Evolutionary conservation across 2,888 invertebrate genomes (phyloP).

Genomic region (Selenia dentaria): DNA sequence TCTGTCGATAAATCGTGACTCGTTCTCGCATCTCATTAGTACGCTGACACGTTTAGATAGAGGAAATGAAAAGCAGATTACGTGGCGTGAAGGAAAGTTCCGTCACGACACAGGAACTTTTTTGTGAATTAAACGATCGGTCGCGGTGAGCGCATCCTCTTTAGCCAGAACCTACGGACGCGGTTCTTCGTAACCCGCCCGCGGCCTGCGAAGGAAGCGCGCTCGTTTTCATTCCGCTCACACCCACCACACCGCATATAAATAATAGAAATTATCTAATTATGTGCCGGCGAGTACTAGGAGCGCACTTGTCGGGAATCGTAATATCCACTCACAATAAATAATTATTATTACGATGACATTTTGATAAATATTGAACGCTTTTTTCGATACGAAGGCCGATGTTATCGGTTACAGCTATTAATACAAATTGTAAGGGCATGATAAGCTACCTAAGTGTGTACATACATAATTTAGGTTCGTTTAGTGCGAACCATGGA

Average conservation of each 20-base stretch:
- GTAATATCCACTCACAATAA: slow-evolving; percentile 62
- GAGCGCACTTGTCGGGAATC: slow-evolving; percentile 63
- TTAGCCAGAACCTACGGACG: slow-evolving; percentile 58
- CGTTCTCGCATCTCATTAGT: slow-evolving; percentile 60
- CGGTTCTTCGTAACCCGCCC: slow-evolving; percentile 59
- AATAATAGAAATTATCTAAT: slow-evolving; percentile 84
- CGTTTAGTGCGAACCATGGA: slow-evolving; percentile 35
- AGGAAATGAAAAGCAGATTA: slow-evolving; percentile 65
- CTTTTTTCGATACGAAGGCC: slow-evolving; percentile 73
- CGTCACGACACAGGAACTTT: slow-evolving; percentile 68
- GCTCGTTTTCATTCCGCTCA: slow-evolving; percentile 64
- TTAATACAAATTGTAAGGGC: slow-evolving; percentile 74
- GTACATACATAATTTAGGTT: slow-evolving; percentile 44
- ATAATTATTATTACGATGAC: slow-evolving; percentile 65
- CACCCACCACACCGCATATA: slow-evolving; percentile 71
- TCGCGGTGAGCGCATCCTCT: slow-evolving; percentile 70
- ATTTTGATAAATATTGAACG: slow-evolving; percentile 68
- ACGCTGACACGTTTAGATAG: slow-evolving; percentile 69
- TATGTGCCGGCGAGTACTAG: slow-evolving; percentile 70
- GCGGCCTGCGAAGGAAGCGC: slow-evolving; percentile 64
- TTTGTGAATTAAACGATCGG: slow-evolving; percentile 69
- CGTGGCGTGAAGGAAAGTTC: slow-evolving; percentile 61
- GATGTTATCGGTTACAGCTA: slow-evolving; percentile 76
- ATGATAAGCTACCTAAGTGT: slow-evolving; percentile 71
- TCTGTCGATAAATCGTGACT: slow-evolving; percentile 55